Evolutionary conservation across 2,888 invertebrate species (phyloP).

Genomic region (Thelaira solivaga): DNA sequence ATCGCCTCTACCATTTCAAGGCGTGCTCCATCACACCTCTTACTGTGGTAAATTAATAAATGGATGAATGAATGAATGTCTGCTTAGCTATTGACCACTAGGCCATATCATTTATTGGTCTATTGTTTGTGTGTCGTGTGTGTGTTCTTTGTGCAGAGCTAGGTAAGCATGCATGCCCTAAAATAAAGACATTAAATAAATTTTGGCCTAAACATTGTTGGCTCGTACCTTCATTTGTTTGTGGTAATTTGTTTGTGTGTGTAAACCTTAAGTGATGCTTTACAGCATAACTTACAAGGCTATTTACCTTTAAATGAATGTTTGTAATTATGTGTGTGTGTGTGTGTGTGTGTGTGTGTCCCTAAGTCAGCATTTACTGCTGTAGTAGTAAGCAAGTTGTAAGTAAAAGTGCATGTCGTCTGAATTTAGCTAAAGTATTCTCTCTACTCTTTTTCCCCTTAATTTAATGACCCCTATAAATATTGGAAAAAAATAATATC

Average conservation of each 20-base stretch:
- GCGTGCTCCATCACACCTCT: not conserved
- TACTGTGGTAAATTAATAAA: not conserved
- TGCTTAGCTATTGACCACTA: slow-evolving; percentile 41
- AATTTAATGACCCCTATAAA: slow-evolving; percentile 58
- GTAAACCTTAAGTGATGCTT: slow-evolving; percentile 39
- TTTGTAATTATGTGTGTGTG: not conserved
- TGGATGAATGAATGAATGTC: not conserved
- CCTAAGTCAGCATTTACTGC: not conserved
- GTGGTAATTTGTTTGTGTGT: too few relatives aligned
- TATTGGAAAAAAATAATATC: slow-evolving; percentile 52
- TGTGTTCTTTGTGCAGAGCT: slow-evolving; percentile 40
- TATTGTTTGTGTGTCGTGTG: slow-evolving; percentile 47
- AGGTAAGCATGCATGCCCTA: slow-evolving; percentile 26
- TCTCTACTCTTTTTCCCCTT: slow-evolving; percentile 24
- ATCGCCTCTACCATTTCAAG: not conserved
- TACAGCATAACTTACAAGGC: not conserved
- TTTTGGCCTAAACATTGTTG: slow-evolving; percentile 33
- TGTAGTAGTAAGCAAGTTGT: not conserved
- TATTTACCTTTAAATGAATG: not conserved
- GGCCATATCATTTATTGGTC: slow-evolving; percentile 38
- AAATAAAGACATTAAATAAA: slow-evolving; percentile 55
- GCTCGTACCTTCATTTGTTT: slow-evolving; percentile 6
- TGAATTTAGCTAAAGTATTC: slow-evolving; percentile 24
- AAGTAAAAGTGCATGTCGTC: not conserved
- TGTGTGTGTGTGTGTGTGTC: too few relatives aligned